Percentiles rank a stretch among this genome's conserved stretches.
phyloP scores from a whole-genome alignment of 1,140 invertebrate genomes.

The Meloidogyne exigua region DNA sequence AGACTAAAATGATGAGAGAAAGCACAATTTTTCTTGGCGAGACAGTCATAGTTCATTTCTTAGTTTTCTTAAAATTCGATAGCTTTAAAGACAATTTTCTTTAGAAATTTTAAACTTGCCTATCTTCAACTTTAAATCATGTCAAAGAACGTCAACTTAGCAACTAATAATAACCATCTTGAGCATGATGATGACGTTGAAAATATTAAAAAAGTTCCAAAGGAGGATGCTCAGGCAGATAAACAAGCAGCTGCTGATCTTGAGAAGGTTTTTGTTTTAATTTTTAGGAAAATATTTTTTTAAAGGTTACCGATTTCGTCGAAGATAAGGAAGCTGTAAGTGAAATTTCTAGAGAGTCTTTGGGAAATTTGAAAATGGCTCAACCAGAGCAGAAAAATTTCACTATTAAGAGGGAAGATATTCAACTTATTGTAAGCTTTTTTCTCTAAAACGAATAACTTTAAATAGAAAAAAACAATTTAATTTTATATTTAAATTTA shows the following conservation, averaged over 20 bases:
- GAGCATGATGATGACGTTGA: not conserved
- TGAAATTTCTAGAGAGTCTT: slow-evolving; percentile 32
- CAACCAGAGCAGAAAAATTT: slow-evolving; percentile 30
- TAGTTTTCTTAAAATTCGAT: no score
- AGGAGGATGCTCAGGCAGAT: not conserved
- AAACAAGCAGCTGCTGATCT: not conserved
- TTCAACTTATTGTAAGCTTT: slow-evolving; percentile 27
- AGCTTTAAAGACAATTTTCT: no score
- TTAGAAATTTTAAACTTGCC: no score
- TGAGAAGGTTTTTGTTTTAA: not conserved
- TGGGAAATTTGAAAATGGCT: slow-evolving; percentile 30
- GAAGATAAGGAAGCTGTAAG: slow-evolving; percentile 33
- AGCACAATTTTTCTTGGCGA: no score
- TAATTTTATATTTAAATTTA: not conserved
- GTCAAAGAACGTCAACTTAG: not conserved
- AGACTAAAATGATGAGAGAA: no score
- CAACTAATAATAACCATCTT: not conserved
- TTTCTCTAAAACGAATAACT: no score
- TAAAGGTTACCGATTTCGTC: slow-evolving; percentile 29
- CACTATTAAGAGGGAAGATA: slow-evolving; percentile 30
- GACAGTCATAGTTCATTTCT: no score
- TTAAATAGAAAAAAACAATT: no score
- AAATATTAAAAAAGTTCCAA: not conserved
- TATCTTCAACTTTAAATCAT: not conserved
- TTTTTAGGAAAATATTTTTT: not conserved